Base-by-base conservation (phyloP, 2,888 invertebrate genomes). In the Plusia festucae region DNA sequence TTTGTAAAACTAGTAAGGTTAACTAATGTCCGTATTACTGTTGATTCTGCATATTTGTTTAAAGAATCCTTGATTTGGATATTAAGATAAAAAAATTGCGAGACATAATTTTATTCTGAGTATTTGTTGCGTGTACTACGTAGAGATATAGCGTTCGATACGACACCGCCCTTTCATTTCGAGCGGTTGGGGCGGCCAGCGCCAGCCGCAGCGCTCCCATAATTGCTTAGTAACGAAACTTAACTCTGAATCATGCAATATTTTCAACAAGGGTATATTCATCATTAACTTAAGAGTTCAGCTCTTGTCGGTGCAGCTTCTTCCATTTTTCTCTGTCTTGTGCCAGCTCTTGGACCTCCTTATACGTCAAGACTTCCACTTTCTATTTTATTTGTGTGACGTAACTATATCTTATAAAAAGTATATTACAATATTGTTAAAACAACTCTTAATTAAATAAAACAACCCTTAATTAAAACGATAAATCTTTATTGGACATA, bases 401-500 rank as follows among this genome's bases (percentile, higher is more conserved):
- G n/a, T n/a, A n/a, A n/a, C n/a, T n/a, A n/a, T n/a, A n/a, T n/a
- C n/a, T n/a, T n/a, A n/a, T n/a, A n/a, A n/a, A n/a, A n/a, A n/a
- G n/a, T n/a, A n/a, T n/a, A n/a, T n/a, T n/a, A n/a, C n/a, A n/a
- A n/a, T n/a, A n/a, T n/a, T n/a, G n/a, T n/a, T n/a, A n/a, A n/a
- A n/a, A n/a, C n/a, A n/a, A n/a, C n/a, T n/a, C n/a, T n/a, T n/a
- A n/a, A n/a, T n/a, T n/a, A n/a, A n/a, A n/a, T 16, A 55, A 60
- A 60, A 58, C 13, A 77, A 77, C 68, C 32, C n/a, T 53, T 18
- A 7, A 49, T 24, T 53, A 75, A 65, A 78, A 71, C 58, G 56
- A 67, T 65, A 63, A 44, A 60, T 65, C 59, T 76, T 76, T 73
- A 76, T 68, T 79, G 64, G 60, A 73, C 64, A 79, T 76, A 59